A percentile compares a stretch with the other conserved stretches of the same genome.
Conservation (phyloP, 1,140 invertebrate genomes). For the Ceratitis capitata region DNA sequence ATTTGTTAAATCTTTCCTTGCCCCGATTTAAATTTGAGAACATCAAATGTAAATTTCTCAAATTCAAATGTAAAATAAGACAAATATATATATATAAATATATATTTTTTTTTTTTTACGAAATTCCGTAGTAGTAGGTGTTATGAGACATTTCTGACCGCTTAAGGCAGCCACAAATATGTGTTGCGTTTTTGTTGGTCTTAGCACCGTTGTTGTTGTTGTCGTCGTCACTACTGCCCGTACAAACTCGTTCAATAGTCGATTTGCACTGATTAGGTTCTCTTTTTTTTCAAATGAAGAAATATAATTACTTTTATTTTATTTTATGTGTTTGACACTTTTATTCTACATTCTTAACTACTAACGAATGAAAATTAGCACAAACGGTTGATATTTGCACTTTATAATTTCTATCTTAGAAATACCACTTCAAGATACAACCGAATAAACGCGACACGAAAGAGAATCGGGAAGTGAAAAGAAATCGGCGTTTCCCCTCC, state of each 20-base stretch:
- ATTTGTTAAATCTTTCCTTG: constrained; percentile 60
- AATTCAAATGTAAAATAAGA: constrained; percentile 6
- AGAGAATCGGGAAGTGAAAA: neutral
- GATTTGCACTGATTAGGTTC: neutral
- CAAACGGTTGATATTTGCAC: neutral
- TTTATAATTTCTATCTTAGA: neutral
- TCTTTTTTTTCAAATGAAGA: constrained; percentile 1
- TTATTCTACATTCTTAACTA: neutral
- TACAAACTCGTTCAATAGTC: neutral
- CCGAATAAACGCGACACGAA: constrained; percentile 7
- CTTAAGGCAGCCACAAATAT: neutral
- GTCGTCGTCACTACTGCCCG: neutral
- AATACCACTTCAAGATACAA: neutral
- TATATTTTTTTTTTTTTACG: neutral
- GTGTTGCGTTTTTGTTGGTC: neutral
- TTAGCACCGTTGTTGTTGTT: neutral
- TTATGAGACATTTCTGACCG: neutral
- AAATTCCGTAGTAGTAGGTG: neutral
- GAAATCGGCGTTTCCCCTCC: neutral
- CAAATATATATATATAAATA: neutral
- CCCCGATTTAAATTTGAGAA: constrained; percentile 59
- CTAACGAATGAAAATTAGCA: neutral
- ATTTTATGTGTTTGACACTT: neutral
- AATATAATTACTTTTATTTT: constrained; percentile 1
- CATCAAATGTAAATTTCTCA: constrained; percentile 53